phyloP scores from a whole-genome alignment of 1,140 invertebrate genomes.

The Zaprionus kolodkinae region DNA sequence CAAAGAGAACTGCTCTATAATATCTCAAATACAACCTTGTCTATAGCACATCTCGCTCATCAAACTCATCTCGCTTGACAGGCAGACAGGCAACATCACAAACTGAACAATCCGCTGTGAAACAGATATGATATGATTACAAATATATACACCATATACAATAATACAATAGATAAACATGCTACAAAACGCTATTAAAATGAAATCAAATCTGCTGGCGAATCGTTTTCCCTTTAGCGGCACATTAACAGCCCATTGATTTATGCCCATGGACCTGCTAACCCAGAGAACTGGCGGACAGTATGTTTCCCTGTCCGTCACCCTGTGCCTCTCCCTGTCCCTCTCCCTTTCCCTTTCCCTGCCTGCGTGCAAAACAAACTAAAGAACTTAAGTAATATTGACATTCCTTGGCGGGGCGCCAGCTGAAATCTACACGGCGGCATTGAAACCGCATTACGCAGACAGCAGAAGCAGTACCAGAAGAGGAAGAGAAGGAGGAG shows the following conservation, averaged over 20 bases:
- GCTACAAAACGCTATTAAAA: constrained; percentile 2
- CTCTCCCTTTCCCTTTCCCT: too few relatives aligned
- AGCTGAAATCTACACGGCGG: constrained; percentile 57
- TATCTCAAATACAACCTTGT: not conserved
- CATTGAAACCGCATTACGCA: constrained; percentile 69
- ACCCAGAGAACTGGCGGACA: constrained; percentile 22
- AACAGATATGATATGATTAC: not conserved
- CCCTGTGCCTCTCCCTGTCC: too few relatives aligned
- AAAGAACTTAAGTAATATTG: constrained; percentile 49
- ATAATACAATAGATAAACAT: not conserved
- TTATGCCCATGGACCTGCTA: constrained; percentile 40
- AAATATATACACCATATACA: not conserved
- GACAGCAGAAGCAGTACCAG: constrained; percentile 5
- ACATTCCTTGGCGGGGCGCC: constrained; percentile 50
- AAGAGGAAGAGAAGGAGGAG: not conserved
- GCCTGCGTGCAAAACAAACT: constrained; percentile 3
- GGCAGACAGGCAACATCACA: not conserved
- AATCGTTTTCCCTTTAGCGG: constrained; percentile 1
- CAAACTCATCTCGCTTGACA: not conserved
- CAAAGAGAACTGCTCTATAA: not conserved
- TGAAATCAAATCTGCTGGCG: constrained; percentile 4
- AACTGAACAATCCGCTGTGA: not conserved
- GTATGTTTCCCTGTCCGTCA: not conserved
- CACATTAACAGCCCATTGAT: constrained; percentile 18
- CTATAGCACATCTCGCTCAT: not conserved